phyloP scores from a whole-genome alignment of 2,888 invertebrate genomes.

The Himalopsyche anomala region DNA sequence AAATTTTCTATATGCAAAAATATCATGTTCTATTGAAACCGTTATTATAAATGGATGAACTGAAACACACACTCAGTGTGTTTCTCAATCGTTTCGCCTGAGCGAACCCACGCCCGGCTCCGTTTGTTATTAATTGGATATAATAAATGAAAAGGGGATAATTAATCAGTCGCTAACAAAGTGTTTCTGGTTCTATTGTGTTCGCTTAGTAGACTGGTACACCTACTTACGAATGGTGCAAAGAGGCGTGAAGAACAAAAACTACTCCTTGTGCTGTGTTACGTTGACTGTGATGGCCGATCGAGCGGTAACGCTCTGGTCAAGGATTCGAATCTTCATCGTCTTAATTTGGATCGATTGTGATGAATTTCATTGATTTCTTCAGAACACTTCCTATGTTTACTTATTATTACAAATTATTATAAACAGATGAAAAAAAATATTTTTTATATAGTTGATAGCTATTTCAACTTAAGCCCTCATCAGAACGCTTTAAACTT shows the following conservation, averaged over 20 bases:
- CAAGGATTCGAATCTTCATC: too few species aligned
- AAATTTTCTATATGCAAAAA: constrained; percentile 19
- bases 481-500: too few species aligned
- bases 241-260: background rate
- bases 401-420: too few species aligned
- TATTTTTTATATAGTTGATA: too few species aligned
- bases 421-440: too few species aligned
- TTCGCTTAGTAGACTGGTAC: background rate
- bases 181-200: constrained; percentile 27
- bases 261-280: too few species aligned
- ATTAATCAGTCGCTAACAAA: constrained; percentile 2
- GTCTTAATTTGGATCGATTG: too few species aligned
- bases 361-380: too few species aligned
- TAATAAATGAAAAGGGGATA: background rate
- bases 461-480: too few species aligned
- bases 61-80: background rate
- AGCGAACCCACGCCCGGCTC: background rate
- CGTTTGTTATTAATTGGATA: background rate
- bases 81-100: constrained; percentile 6
- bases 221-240: background rate
- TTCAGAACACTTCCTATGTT: too few species aligned
- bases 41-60: background rate
- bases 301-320: too few species aligned
- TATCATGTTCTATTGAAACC: background rate
- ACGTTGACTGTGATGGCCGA: too few species aligned